A percentile compares a stretch with the other conserved stretches of the same genome.
These are phyloP conservation scores for Sarcoramphus papa DNA, from an alignment of 2,797 vertebrate genomes.

Conservation along the genomic window DNA sequence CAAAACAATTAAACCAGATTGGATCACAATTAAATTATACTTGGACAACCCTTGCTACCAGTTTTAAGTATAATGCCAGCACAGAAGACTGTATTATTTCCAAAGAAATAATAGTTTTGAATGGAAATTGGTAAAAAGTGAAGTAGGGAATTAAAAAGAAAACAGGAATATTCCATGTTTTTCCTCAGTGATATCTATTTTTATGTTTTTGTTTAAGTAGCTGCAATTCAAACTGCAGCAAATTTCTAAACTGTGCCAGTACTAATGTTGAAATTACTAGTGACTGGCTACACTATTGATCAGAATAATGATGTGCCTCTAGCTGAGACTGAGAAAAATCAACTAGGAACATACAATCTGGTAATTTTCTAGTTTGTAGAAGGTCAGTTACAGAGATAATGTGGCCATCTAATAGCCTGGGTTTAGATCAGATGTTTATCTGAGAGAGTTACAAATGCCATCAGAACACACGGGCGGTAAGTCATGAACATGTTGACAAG, in stretches of 20 bases:
- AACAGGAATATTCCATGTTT: background rate
- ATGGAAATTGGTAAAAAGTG: background rate
- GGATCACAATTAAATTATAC: background rate
- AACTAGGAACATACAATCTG: background rate
- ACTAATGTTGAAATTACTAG: background rate
- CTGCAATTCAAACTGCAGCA: background rate
- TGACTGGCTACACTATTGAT: background rate
- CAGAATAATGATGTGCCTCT: background rate
- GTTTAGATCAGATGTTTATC: constrained; percentile 14
- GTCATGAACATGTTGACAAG: constrained; percentile 9
- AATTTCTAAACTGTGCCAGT: background rate
- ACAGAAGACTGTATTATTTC: background rate
- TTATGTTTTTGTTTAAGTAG: background rate
- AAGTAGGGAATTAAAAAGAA: background rate
- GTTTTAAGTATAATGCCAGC: background rate
- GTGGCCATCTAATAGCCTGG: background rate
- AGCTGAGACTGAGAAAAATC: constrained; percentile 18
- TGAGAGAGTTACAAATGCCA: background rate
- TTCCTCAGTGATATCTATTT: background rate
- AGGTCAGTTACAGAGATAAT: constrained; percentile 21
- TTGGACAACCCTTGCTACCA: background rate
- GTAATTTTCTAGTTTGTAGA: background rate
- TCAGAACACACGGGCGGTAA: background rate
- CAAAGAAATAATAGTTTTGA: background rate
- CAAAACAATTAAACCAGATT: background rate